Conservation (phyloP, 2,888 invertebrate species). For the Mechanitis messenoides region DNA sequence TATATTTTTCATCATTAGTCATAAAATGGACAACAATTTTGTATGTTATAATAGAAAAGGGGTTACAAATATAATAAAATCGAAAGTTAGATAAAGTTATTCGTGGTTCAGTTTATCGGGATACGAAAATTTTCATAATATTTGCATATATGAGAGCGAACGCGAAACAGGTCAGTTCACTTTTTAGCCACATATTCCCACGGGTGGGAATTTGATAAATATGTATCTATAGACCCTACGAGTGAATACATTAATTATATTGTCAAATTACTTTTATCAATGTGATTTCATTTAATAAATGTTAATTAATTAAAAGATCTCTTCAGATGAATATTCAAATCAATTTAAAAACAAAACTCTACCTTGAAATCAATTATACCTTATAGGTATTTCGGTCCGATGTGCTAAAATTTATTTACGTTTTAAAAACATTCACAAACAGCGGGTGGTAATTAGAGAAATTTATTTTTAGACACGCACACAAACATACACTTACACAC, state of each 20-base stretch:
- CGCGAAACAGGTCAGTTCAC: conserved; percentile 61
- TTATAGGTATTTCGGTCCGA: no score
- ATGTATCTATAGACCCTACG: conserved; percentile 22
- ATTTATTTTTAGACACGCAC: no score
- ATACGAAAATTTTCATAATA: conserved; percentile 41
- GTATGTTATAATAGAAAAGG: neutral
- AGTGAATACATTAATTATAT: conserved; percentile 15
- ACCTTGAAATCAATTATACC: no score
- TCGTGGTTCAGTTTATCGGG: conserved; percentile 42
- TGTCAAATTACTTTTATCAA: conserved; percentile 12
- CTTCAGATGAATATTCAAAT: no score
- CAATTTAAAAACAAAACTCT: no score
- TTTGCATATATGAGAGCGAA: conserved; percentile 58
- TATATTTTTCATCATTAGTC: no score
- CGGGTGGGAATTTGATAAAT: conserved; percentile 31
- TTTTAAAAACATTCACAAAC: no score
- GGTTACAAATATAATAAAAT: conserved; percentile 17
- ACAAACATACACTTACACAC: no score
- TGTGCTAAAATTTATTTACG: no score
- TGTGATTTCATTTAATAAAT: neutral
- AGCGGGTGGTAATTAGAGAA: no score
- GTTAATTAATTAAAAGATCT: no score
- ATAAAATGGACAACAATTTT: no score
- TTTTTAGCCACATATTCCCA: conserved; percentile 44
- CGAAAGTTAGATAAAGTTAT: conserved; percentile 28